Evolutionary conservation across 2,888 invertebrate species (phyloP), one percentile per base, ranked within the genome.

Genomic region (Uropetala carovei): DNA sequence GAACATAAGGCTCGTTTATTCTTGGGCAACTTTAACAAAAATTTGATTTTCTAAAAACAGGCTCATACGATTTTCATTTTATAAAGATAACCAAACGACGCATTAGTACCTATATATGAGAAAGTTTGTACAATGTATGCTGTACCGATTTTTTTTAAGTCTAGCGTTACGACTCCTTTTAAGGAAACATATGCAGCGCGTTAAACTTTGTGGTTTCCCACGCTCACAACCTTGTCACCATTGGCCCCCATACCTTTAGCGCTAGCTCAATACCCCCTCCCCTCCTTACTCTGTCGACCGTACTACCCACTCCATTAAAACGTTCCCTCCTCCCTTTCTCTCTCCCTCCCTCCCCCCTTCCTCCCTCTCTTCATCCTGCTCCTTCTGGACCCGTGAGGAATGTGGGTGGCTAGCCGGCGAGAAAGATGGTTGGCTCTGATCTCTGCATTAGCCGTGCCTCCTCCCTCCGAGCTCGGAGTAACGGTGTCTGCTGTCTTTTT

Each of bases 221-320:
- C 89, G 89, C 89, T 89, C 64, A n/a, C 64, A 83, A 89, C 89
- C 60, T 89, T 89, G 89, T 89, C 43, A 89, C 89, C 60, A 89
- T 56, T 30, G 30, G 60, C 89, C 85, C 58, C 22, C 27, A 27
- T 27, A 75, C 75, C 68, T 68, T 22, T 4, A n/a, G 22, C 22
- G 27, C 22, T 10, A 27, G 27, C 75, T 75, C 68, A 22, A 68
- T 68, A 68, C n/a, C 68, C 0, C 22, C 68, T 10, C 22, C 68
- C 68, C 14, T 14, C 57, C 57, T 14, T 27, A 27, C 86, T 8
- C 85, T 14, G 2, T 11, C 30, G 14, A 60, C 30, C 86, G 8
- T 13, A 0, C 22, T 43, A 64, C 43, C 83, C 59, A 58, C 30
- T 30, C 27, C 59, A 13, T n/a, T 89, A 18, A 43, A 18, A 18